Conservation (phyloP, 2,888 invertebrate genomes). For the Argyresthia goedartella region DNA sequence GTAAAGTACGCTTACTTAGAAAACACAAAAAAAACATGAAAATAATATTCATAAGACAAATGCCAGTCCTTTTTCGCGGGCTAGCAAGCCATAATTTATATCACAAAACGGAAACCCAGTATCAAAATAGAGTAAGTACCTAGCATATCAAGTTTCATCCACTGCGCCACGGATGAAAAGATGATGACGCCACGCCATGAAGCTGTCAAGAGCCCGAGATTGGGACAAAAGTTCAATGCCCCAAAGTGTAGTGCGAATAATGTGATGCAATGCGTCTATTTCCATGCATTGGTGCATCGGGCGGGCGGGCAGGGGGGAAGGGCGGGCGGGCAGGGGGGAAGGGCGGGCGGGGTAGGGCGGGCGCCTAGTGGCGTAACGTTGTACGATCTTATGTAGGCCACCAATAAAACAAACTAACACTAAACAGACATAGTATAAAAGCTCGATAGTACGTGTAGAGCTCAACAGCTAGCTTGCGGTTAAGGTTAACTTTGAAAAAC, state of each 20-base stretch:
- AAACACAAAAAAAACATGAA: too few relatives aligned
- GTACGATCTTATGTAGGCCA: slow-evolving; percentile 30
- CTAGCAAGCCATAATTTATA: too few relatives aligned
- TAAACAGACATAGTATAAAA: slow-evolving; percentile 7
- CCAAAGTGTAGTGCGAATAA: slow-evolving; percentile 58
- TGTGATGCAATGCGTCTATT: slow-evolving; percentile 64
- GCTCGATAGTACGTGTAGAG: slow-evolving; percentile 14
- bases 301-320: slow-evolving; percentile 32
- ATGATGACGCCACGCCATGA: slow-evolving; percentile 13
- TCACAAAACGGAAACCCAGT: too few relatives aligned
- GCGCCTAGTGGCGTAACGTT: slow-evolving; percentile 24
- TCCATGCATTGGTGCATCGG: slow-evolving; percentile 46
- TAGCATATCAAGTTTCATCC: neutral
- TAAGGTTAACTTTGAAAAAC: too few relatives aligned
- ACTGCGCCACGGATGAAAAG: neutral
- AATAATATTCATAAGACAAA: too few relatives aligned
- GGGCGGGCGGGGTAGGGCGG: too few relatives aligned
- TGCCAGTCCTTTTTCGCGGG: too few relatives aligned
- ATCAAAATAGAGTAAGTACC: too few relatives aligned
- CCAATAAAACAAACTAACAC: slow-evolving; percentile 18
- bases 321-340: slow-evolving; percentile 15
- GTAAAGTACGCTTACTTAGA: too few relatives aligned
- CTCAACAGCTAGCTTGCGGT: neutral
- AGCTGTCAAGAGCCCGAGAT: slow-evolving; percentile 22
- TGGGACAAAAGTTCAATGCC: slow-evolving; percentile 64